Conservation (phyloP, 1,140 invertebrate species). For the Eubasilissa regina region DNA sequence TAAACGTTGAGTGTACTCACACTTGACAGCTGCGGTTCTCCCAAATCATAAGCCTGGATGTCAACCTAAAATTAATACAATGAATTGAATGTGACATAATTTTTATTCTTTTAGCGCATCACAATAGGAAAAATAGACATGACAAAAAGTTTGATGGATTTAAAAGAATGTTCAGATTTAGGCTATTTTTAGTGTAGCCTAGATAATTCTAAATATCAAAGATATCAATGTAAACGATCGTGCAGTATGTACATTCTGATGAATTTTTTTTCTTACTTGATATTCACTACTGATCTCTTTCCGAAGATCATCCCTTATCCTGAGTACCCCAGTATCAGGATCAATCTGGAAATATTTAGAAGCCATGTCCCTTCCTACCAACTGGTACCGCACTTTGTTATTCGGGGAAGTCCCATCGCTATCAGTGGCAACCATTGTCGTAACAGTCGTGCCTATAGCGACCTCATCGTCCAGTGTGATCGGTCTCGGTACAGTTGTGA, state of each 20-base stretch:
- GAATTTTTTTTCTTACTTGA: slow-evolving; percentile 68
- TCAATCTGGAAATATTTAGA: slow-evolving; percentile 90
- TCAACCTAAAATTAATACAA: slow-evolving; percentile 73
- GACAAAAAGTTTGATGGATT: too few relatives aligned
- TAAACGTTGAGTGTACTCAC: slow-evolving; percentile 86
- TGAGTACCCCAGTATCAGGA: slow-evolving; percentile 83
- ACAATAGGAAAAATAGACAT: too few relatives aligned
- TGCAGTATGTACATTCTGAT: too few relatives aligned
- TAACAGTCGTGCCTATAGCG: slow-evolving; percentile 84
- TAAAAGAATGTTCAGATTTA: too few relatives aligned
- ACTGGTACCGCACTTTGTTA: slow-evolving; percentile 86
- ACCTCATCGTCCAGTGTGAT: slow-evolving; percentile 88
- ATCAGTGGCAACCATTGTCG: slow-evolving; percentile 84
- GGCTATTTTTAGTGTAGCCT: too few relatives aligned
- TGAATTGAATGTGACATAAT: neutral
- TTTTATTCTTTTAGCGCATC: neutral
- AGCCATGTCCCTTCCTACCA: slow-evolving; percentile 85
- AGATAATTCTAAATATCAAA: too few relatives aligned
- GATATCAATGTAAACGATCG: too few relatives aligned
- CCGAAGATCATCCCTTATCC: slow-evolving; percentile 85
- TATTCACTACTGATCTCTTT: slow-evolving; percentile 91
- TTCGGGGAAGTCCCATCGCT: slow-evolving; percentile 86
- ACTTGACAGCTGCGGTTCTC: slow-evolving; percentile 86
- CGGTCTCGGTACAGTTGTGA: slow-evolving; percentile 84
- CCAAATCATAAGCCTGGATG: slow-evolving; percentile 89